phyloP scores from a whole-genome alignment of 2,888 invertebrate species.

The Anoplius nigerrimus region DNA sequence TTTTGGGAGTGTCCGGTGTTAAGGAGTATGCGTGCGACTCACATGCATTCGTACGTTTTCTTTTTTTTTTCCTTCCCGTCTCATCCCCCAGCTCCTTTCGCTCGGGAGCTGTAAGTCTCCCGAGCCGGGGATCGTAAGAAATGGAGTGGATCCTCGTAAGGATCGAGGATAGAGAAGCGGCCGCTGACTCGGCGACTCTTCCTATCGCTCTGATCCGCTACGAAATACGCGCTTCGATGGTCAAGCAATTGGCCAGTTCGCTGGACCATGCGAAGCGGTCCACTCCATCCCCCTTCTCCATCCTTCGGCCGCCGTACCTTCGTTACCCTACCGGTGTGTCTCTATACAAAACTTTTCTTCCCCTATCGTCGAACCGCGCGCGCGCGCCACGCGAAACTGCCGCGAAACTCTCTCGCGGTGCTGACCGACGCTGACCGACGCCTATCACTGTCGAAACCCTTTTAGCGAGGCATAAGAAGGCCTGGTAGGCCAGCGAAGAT shows the following conservation, averaged over 20 bases:
- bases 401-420: too few relatives aligned
- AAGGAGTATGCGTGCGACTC: conserved; percentile 14
- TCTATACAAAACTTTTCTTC: conserved; percentile 29
- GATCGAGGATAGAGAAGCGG: conserved; percentile 59
- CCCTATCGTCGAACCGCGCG: too few relatives aligned
- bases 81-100: too few relatives aligned
- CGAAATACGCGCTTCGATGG: conserved; percentile 66
- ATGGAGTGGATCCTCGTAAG: conserved; percentile 57
- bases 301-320: conserved; percentile 33
- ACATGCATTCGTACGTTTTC: not conserved
- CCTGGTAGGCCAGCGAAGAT: too few relatives aligned
- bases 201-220: conserved; percentile 62
- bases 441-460: too few relatives aligned
- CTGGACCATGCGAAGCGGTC: conserved; percentile 65
- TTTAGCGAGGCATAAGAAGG: too few relatives aligned
- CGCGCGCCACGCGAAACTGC: too few relatives aligned
- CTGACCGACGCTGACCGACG: too few relatives aligned
- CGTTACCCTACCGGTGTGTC: conserved; percentile 10
- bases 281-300: conserved; percentile 50
- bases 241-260: conserved; percentile 72
- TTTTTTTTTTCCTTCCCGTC: not conserved
- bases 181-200: conserved; percentile 62
- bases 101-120: too few relatives aligned
- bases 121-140: too few relatives aligned
- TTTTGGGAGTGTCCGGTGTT: not conserved